Base-by-base conservation (phyloP, 2,888 invertebrate genomes). In the Tyria jacobaeae region DNA sequence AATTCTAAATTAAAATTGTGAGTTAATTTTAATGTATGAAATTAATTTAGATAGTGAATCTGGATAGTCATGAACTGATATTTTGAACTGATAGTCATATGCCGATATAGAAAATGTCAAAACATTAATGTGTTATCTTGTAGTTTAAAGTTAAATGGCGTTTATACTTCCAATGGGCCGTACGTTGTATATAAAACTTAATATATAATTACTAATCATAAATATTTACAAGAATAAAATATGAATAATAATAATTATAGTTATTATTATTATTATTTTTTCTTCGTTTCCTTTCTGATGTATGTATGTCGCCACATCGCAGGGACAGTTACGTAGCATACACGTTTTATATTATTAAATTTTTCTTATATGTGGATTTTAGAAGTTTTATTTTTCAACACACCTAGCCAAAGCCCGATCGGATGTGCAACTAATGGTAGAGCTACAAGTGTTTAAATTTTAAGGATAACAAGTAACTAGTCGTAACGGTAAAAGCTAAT, bases 281-380 rank as follows among this genome's bases (percentile, higher is more conserved):
- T 76, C 61, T 71, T 75, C 73, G 72, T 82, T 82, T 78, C 73
- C 72, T 67, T 71, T 73, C 76, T 75, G 71, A 75, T 78, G 74
- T 77, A 79, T 73, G 74, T 82, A 77, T 76, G 80, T 80, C 78
- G 76, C 68, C 68, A 66, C 73, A 71, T 60, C 56, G 61, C 66
- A 64, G 71, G 76, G 80, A 73, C 77, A 75, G 74, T 82, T 85
- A 82, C 77, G 82, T 90, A 86, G 89, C 83, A 84, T 90, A 80
- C 79, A 89, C 88, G 88, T 91, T 92, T 92, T 91, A 85, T 92
- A 92, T 86, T 89, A 92, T 90, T 92, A 92, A 86, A 91, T 81
- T 89, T 91, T 91, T 91, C 91, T 92, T 91, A 91, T 90, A 91
- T 92, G 92, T 92, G 91, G 85, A 83, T 39, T 37, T 24, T 50